These are phyloP conservation scores for Phodopus roborovskii DNA, from an alignment of 2,113 vertebrate genomes.

Conservation along the genomic window DNA sequence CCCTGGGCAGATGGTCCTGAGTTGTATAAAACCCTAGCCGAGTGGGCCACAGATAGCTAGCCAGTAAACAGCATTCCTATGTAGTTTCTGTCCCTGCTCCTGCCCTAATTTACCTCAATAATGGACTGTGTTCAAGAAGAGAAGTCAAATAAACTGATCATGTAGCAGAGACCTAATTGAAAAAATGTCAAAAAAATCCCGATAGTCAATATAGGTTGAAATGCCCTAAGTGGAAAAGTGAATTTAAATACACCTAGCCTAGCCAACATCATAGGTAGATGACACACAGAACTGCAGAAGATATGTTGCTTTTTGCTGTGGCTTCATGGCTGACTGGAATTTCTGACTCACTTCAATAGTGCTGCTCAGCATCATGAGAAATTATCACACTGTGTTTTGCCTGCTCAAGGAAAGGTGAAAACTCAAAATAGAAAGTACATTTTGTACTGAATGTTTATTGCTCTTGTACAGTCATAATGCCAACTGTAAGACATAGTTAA, in stretches of 20 bases:
- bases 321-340: neutral
- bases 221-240: neutral
- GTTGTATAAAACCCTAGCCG: neutral
- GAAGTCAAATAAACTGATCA: neutral
- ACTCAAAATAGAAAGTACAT: neutral
- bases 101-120: neutral
- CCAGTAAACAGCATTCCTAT: neutral
- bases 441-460: neutral
- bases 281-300: neutral
- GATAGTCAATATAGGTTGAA: neutral
- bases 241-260: neutral
- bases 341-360: neutral
- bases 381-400: neutral
- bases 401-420: constrained; percentile 1
- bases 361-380: neutral
- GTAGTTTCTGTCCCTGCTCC: neutral
- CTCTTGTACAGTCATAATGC: neutral
- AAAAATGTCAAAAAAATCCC: neutral
- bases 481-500: neutral
- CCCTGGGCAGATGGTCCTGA: neutral
- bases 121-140: neutral
- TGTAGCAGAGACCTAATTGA: neutral
- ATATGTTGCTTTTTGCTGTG: neutral
- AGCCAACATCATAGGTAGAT: neutral
- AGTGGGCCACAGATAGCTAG: neutral